Conservation (phyloP, 2,888 invertebrate genomes). For the Morpho helenor region DNA sequence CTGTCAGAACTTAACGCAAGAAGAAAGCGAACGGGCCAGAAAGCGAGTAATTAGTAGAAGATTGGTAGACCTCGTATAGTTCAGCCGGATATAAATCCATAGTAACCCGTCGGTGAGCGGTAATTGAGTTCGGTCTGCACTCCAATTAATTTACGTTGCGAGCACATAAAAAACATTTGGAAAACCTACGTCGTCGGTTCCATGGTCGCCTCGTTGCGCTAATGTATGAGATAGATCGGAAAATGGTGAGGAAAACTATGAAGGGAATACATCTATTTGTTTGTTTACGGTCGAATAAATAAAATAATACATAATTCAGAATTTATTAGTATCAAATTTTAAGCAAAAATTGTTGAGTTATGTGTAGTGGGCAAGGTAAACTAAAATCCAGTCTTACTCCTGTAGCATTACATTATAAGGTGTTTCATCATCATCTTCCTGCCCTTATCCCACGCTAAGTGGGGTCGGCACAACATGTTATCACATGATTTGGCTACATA, state of each 20-base stretch:
- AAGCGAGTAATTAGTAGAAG: slow-evolving; percentile 48
- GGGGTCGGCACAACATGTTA: too few species aligned
- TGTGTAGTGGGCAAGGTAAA: too few species aligned
- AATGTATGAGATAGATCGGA: slow-evolving; percentile 5
- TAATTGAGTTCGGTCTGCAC: slow-evolving; percentile 38
- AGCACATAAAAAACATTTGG: slow-evolving; percentile 22
- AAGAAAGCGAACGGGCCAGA: slow-evolving; percentile 25
- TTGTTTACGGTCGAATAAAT: too few species aligned
- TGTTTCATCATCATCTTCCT: too few species aligned
- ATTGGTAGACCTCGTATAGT: slow-evolving; percentile 39
- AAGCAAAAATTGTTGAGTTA: background rate
- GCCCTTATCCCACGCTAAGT: too few species aligned
- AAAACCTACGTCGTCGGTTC: slow-evolving; percentile 24
- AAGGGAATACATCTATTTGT: background rate
- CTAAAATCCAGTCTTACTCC: too few species aligned
- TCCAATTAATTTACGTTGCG: slow-evolving; percentile 42
- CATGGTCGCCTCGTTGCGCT: slow-evolving; percentile 13
- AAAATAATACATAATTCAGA: too few species aligned
- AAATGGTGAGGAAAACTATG: background rate
- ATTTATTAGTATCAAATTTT: too few species aligned
- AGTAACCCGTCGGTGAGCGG: slow-evolving; percentile 37
- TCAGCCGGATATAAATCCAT: slow-evolving; percentile 47
- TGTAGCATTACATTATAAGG: too few species aligned
- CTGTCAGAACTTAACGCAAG: slow-evolving; percentile 23
- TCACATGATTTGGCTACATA: too few species aligned